Evolutionary conservation across 2,888 invertebrate species (phyloP).

Genomic region (Pollenia amentaria): DNA sequence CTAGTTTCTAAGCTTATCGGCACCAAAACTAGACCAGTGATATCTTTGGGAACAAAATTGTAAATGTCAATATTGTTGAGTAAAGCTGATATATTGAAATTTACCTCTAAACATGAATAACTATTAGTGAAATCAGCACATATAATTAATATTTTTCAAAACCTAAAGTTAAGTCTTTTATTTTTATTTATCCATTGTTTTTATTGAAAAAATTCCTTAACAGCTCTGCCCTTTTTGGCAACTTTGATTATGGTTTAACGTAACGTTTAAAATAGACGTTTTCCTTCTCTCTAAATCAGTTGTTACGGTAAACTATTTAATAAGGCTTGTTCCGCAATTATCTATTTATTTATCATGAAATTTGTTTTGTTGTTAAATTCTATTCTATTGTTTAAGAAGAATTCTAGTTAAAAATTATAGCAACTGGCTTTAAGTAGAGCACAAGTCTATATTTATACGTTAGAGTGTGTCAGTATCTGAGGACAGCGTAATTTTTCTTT

Average conservation of each 20-base stretch:
- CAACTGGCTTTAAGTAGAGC: slow-evolving; percentile 62
- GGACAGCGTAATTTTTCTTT: slow-evolving; percentile 67
- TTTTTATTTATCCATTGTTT: background rate
- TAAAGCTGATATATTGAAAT: too few species aligned
- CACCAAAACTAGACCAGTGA: too few species aligned
- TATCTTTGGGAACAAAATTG: too few species aligned
- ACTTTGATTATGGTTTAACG: slow-evolving; percentile 63
- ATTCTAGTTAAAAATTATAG: slow-evolving; percentile 51
- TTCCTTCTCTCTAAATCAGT: slow-evolving; percentile 42
- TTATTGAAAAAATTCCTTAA: background rate
- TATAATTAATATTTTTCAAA: too few species aligned
- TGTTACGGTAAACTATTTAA: slow-evolving; percentile 73
- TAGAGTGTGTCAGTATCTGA: slow-evolving; percentile 21
- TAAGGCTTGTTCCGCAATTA: slow-evolving; percentile 73
- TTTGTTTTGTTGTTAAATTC: slow-evolving; percentile 22
- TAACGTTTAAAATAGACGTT: slow-evolving; percentile 56
- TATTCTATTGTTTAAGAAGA: background rate
- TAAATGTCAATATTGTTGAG: too few species aligned
- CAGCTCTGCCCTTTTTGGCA: slow-evolving; percentile 34
- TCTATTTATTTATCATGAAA: slow-evolving; percentile 62
- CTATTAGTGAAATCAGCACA: too few species aligned
- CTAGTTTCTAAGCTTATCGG: too few species aligned
- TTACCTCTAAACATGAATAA: too few species aligned
- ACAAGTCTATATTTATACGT: slow-evolving; percentile 18
- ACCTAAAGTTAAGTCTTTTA: too few species aligned